Conservation (phyloP, 2,113 vertebrate genomes). For the Excalfactoria chinensis region DNA sequence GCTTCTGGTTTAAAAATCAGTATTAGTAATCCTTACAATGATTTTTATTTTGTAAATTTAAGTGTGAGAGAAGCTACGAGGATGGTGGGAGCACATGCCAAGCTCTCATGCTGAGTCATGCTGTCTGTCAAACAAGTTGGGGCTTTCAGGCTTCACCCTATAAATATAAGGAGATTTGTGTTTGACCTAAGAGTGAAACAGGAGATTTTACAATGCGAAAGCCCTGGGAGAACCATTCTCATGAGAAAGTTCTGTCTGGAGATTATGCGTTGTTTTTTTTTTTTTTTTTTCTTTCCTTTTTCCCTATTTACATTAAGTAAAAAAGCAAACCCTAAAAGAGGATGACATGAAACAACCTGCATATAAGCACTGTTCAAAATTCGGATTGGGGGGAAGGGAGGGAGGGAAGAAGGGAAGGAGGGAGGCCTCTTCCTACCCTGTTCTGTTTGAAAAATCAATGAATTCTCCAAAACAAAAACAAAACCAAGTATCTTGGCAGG, state of each 20-base stretch:
- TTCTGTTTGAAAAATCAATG: neutral
- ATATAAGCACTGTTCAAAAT: neutral
- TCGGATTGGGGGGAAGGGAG: neutral
- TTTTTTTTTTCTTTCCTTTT: neutral
- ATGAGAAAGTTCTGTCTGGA: neutral
- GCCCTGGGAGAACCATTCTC: neutral
- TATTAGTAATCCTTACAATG: neutral
- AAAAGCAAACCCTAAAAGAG: neutral
- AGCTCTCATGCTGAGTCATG: neutral
- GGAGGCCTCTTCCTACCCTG: neutral
- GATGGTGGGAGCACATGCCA: neutral
- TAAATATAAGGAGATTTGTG: neutral
- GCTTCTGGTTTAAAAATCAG: neutral
- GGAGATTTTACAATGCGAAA: neutral
- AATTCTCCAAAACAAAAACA: neutral
- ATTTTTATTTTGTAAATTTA: neutral
- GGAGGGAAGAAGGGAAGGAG: no score
- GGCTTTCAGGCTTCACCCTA: neutral
- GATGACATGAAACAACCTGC: neutral
- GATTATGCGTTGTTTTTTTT: neutral
- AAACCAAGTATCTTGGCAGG: neutral
- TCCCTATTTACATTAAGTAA: neutral
- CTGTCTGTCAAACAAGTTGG: neutral
- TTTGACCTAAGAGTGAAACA: conserved; percentile 19
- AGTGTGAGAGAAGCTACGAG: neutral